Evolutionary conservation across 2,888 invertebrate genomes (phyloP).

Genomic region (Drosophila kanekoi): DNA sequence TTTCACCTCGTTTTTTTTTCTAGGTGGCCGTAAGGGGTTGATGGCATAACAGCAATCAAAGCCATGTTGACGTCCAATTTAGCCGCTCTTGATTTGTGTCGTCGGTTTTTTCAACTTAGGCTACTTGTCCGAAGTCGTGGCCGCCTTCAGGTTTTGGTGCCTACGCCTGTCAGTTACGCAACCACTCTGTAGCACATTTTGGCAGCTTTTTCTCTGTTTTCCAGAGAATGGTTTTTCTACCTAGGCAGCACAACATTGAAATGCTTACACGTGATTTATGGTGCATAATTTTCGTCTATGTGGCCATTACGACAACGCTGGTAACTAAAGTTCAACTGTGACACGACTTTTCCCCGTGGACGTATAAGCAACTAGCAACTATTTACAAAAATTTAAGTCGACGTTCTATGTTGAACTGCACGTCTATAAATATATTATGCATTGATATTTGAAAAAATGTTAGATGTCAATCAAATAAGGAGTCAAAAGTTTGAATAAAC

Average conservation of each 20-base stretch:
- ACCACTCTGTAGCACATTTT: constrained; percentile 46
- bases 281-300: constrained; percentile 71
- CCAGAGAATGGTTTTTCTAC: constrained; percentile 32
- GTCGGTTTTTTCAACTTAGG: constrained; percentile 33
- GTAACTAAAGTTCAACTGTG: constrained; percentile 4
- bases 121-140: constrained; percentile 35
- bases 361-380: not conserved
- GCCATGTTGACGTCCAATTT: constrained; percentile 77
- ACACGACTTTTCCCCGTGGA: not conserved
- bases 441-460: too few species aligned
- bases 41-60: constrained; percentile 58
- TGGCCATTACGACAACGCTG: constrained; percentile 32
- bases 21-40: constrained; percentile 39
- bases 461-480: too few species aligned
- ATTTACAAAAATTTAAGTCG: too few species aligned
- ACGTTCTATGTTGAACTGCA: too few species aligned
- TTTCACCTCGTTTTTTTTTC: constrained; percentile 31
- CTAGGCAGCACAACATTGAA: constrained; percentile 44
- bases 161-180: constrained; percentile 62
- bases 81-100: constrained; percentile 72
- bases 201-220: constrained; percentile 15
- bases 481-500: too few species aligned
- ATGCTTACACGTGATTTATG: constrained; percentile 72
- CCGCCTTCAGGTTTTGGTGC: constrained; percentile 27
- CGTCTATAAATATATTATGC: too few species aligned